Base-by-base conservation (phyloP, 53 echinoderm and acorn worm species). In the Paelopatides confundens region DNA sequence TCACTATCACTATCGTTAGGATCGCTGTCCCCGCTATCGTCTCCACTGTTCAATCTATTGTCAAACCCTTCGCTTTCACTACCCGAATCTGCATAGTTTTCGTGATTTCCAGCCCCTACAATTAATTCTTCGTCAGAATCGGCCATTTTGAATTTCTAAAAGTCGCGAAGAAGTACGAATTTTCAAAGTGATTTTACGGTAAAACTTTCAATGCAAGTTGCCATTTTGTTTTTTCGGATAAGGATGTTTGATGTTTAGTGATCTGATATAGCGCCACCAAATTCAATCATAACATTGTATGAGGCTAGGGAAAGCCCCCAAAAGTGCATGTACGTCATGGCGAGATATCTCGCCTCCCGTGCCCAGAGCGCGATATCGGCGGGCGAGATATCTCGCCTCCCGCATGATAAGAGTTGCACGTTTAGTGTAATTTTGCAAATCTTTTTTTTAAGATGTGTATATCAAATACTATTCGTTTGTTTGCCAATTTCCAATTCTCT, bases 41-140 rank as follows among this genome's bases (percentile, higher is more conserved):
- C 68, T 14, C 29, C 68, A 67, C 68, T 67, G 68, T 67, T 67
- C 68, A 67, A 67, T 67, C 2, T 67, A 4, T 67, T 8, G 33
- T 31, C 68, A 67, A 67, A 67, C 27, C 31, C 68, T 30, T 67
- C 35, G 32, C 68, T 17, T 67, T 67, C 68, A 67, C 68, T 67
- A 67, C 68, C 68, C 27, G 68, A 67, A 67, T 67, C 68, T 67
- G 68, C 32, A 17, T 67, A 31, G 68, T 67, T 67, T 67, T 67
- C 68, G 31, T 13, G 9, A 31, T 35, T 67, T 67, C 2, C 31
- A 17, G 68, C 68, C 27, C 68, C 68, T 30, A 67, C 68, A 31
- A 67, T 31, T 2, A 31, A 7, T 7, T 67, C 68, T 8, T 30
- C 68, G 35, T 67, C 68, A 67, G 68, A 67, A 7, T 66, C 29